Percentiles rank a stretch among this genome's conserved stretches.
Conservation (phyloP, 1,140 invertebrate species). For the Dermatophagoides farinae region DNA sequence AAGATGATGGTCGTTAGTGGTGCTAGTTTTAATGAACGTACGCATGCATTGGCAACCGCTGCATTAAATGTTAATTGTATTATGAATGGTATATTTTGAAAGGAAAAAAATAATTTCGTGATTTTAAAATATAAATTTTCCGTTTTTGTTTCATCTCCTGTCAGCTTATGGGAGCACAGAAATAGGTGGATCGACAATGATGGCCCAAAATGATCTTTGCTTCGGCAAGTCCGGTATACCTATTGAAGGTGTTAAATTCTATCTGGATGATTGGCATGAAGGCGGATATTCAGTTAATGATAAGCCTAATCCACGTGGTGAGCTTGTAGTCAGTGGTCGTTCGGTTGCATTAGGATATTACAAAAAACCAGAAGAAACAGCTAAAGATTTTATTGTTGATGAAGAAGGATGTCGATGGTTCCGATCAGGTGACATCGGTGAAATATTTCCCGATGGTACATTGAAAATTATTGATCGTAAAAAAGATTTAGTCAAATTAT, state of each 20-base stretch:
- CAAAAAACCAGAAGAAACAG: slow-evolving; percentile 65
- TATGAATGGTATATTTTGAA: slow-evolving; percentile 25
- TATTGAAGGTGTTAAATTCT: slow-evolving; percentile 59
- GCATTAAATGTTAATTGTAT: slow-evolving; percentile 57
- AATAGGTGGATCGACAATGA: slow-evolving; percentile 38
- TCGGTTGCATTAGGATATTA: slow-evolving; percentile 87
- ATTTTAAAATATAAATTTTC: background rate
- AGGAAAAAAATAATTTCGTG: background rate
- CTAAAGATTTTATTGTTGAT: slow-evolving; percentile 43
- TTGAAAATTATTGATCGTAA: slow-evolving; percentile 84
- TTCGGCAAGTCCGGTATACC: slow-evolving; percentile 59
- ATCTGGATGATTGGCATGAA: slow-evolving; percentile 80
- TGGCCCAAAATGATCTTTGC: slow-evolving; percentile 37
- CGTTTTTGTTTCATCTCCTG: background rate
- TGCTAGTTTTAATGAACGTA: slow-evolving; percentile 80
- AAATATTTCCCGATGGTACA: slow-evolving; percentile 70
- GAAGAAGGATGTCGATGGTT: slow-evolving; percentile 34
- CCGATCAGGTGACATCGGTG: slow-evolving; percentile 83
- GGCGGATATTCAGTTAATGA: slow-evolving; percentile 31
- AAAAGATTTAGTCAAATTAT: slow-evolving; percentile 87
- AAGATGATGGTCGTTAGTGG: slow-evolving; percentile 71
- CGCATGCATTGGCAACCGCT: slow-evolving; percentile 78
- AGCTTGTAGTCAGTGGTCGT: slow-evolving; percentile 69
- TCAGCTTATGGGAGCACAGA: slow-evolving; percentile 72
- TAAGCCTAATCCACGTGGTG: slow-evolving; percentile 67